Percentiles rank a stretch among this genome's conserved stretches.
These are phyloP conservation scores for Exocentrus adspersus DNA, from an alignment of 2,888 invertebrate species.

Conservation along the genomic window DNA sequence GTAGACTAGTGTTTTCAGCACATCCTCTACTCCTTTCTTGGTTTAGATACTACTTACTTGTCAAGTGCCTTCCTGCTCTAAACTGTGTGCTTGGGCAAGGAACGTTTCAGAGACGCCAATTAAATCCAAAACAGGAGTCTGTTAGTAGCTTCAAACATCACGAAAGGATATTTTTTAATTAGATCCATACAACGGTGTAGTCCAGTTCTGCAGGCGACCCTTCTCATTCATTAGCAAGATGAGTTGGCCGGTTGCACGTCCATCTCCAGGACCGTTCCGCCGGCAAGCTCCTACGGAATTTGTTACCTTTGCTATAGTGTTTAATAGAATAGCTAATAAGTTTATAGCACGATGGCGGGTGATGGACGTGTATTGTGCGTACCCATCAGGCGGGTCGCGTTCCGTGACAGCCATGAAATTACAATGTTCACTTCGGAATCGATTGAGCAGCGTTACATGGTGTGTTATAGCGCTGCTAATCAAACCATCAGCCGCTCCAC, in stretches of 20 bases:
- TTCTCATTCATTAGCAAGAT: conserved; percentile 20
- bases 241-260: conserved; percentile 16
- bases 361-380: conserved; percentile 60
- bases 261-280: conserved; percentile 18
- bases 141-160: no score
- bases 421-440: conserved; percentile 64
- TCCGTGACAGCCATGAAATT: conserved; percentile 64
- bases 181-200: no score
- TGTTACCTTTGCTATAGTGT: conserved; percentile 24
- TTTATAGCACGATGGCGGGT: conserved; percentile 57
- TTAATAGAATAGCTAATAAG: conserved; percentile 59
- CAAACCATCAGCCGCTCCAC: conserved; percentile 50
- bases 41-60: no score
- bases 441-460: conserved; percentile 62
- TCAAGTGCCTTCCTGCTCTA: no score
- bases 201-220: conserved; percentile 14
- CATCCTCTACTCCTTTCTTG: no score
- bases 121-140: no score
- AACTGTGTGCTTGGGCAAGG: no score
- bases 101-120: no score
- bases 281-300: conserved; percentile 24
- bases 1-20: no score
- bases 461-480: conserved; percentile 57
- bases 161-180: no score
- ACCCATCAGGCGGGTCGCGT: conserved; percentile 59